A percentile compares a stretch with the other conserved stretches of the same genome.
These are phyloP conservation scores for Micrasema minimum DNA, from an alignment of 1,140 invertebrate genomes.

Conservation along the genomic window DNA sequence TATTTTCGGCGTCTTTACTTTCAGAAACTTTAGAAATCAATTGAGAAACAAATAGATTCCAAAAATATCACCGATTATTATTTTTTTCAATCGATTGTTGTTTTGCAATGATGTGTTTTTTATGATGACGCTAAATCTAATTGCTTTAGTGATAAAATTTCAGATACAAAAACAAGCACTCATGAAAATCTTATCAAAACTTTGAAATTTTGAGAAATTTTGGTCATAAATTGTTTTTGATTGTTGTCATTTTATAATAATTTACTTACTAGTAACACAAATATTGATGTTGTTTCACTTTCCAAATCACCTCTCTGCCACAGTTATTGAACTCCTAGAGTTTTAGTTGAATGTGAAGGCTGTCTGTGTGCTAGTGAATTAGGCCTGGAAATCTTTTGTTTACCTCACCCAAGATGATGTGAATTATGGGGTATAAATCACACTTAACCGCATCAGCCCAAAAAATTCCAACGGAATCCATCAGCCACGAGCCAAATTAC, in stretches of 20 bases:
- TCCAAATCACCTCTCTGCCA: constrained; percentile 35
- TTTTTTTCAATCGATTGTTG: background rate
- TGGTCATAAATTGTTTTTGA: no score
- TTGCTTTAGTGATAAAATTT: no score
- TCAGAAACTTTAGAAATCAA: background rate
- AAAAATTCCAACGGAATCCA: background rate
- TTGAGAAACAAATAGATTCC: no score
- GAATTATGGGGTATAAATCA: background rate
- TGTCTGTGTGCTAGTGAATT: constrained; percentile 50
- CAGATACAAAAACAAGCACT: no score
- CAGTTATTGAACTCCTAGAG: constrained; percentile 52
- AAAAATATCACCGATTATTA: background rate
- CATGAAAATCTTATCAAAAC: no score
- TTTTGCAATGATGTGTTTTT: background rate
- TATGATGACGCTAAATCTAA: background rate
- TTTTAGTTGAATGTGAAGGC: constrained; percentile 49
- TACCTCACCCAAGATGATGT: background rate
- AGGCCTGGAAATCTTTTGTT: constrained; percentile 35
- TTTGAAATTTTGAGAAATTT: no score
- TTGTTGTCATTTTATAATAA: no score
- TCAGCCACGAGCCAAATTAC: background rate
- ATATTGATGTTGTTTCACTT: no score
- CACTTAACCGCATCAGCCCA: no score
- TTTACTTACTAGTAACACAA: no score
- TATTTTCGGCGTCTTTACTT: background rate